Conservation (phyloP, 2,113 vertebrate genomes). For the Ophiodon elongatus region DNA sequence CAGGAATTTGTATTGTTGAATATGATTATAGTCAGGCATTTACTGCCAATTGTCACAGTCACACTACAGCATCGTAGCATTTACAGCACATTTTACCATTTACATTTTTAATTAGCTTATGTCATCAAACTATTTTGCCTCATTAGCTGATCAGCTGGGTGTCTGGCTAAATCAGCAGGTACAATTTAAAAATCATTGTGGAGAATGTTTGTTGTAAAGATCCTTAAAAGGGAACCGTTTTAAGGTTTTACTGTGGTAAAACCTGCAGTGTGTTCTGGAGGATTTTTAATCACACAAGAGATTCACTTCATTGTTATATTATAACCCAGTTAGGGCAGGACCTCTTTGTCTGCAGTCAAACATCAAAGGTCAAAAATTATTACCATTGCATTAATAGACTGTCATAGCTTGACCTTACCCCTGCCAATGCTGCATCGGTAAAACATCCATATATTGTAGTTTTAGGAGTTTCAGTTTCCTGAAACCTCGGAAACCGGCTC, state of each 20-base stretch:
- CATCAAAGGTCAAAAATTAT: constrained; percentile 54
- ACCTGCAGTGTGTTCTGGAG: not conserved
- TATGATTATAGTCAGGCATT: not conserved
- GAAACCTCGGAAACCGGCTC: constrained; percentile 26
- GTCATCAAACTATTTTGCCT: not conserved
- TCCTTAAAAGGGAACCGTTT: not conserved
- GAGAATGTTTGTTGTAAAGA: not conserved
- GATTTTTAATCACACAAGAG: constrained; percentile 14
- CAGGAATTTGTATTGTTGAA: not conserved
- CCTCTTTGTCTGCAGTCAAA: constrained; percentile 43
- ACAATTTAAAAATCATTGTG: not conserved
- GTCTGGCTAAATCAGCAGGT: not conserved
- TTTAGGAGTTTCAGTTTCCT: not conserved
- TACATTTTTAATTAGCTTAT: not conserved
- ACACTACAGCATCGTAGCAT: not conserved
- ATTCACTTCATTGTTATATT: constrained; percentile 31
- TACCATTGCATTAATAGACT: constrained; percentile 28
- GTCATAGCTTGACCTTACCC: constrained; percentile 40
- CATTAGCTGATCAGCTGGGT: not conserved
- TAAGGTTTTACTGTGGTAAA: not conserved
- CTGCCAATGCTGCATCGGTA: not conserved
- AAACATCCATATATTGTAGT: not conserved
- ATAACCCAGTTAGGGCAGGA: constrained; percentile 22
- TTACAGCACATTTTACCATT: not conserved
- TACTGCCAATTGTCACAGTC: not conserved